phyloP scores from a whole-genome alignment of 2,888 invertebrate species.

The Drosophila kuntzei region DNA sequence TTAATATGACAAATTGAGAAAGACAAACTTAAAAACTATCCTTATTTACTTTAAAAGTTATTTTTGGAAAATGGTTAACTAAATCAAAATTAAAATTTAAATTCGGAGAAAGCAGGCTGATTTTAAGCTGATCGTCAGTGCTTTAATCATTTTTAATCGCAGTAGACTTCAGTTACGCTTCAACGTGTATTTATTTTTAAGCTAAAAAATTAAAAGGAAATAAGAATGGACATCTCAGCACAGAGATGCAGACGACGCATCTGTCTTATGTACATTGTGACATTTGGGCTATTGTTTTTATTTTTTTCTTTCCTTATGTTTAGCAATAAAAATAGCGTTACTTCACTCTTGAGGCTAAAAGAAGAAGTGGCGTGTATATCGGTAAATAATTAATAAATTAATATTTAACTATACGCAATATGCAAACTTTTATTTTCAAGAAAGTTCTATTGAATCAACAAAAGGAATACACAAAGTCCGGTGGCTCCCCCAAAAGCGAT shows the following conservation, averaged over 20 bases:
- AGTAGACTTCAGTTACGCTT: constrained; percentile 10
- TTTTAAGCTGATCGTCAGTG: too few relatives aligned
- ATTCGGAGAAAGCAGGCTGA: too few relatives aligned
- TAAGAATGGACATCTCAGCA: constrained; percentile 38
- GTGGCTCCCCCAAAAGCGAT: not conserved
- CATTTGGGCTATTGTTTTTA: constrained; percentile 41
- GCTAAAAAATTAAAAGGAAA: not conserved
- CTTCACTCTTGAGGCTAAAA: constrained; percentile 23
- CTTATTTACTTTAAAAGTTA: too few relatives aligned
- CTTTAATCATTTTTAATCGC: constrained; percentile 12
- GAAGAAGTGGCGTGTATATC: constrained; percentile 48
- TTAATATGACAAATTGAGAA: too few relatives aligned
- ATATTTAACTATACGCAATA: not conserved
- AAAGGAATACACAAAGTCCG: not conserved
- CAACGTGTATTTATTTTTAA: not conserved
- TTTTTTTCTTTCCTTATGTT: constrained; percentile 54
- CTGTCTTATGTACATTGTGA: constrained; percentile 36
- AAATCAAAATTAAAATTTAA: too few relatives aligned
- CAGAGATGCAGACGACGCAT: constrained; percentile 2
- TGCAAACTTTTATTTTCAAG: not conserved
- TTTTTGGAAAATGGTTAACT: too few relatives aligned
- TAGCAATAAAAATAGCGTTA: constrained; percentile 27
- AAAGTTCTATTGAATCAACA: not conserved
- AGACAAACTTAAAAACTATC: too few relatives aligned
- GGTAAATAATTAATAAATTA: constrained; percentile 31